phyloP scores from a whole-genome alignment of 2,797 vertebrate genomes.

The Sarcoramphus papa region DNA sequence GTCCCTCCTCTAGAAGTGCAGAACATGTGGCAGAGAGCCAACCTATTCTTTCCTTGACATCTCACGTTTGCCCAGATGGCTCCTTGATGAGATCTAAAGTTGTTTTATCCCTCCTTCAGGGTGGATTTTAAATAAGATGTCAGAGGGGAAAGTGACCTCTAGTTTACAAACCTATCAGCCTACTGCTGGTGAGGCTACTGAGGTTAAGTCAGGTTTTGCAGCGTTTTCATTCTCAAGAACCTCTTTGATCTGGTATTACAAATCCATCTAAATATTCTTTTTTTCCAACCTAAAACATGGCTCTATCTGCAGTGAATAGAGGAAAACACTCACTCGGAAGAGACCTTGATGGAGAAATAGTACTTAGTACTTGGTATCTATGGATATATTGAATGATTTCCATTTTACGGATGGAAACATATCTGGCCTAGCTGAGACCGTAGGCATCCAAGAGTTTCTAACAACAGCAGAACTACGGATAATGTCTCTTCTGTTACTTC shows the following conservation, averaged over 20 bases:
- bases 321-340: neutral
- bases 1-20: neutral
- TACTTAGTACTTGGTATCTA: neutral
- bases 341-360: neutral
- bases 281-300: neutral
- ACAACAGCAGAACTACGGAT: neutral
- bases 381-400: neutral
- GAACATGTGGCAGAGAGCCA: neutral
- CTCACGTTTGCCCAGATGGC: neutral
- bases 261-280: neutral
- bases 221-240: neutral
- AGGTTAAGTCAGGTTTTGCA: neutral
- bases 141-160: neutral
- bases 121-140: neutral
- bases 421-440: neutral
- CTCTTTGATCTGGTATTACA: neutral
- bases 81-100: neutral
- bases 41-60: neutral
- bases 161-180: neutral
- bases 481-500: neutral
- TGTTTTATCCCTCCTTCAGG: neutral
- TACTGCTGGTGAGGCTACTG: neutral
- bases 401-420: neutral
- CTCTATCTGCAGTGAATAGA: neutral
- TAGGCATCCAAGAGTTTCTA: neutral